phyloP scores from a whole-genome alignment of 2,888 invertebrate species.

The Camptogramma bilineatum region DNA sequence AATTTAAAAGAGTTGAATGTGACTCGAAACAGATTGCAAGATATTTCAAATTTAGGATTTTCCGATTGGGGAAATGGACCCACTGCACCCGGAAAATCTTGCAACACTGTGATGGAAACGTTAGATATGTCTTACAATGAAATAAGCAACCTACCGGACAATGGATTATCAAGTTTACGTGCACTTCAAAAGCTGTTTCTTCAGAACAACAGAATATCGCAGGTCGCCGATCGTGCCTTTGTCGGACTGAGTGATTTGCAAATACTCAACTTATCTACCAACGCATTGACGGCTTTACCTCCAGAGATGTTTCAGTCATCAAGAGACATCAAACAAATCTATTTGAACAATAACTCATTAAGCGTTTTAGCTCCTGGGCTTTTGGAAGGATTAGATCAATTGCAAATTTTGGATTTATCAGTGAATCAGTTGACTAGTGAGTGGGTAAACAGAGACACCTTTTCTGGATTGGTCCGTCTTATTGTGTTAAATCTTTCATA shows the following conservation, averaged over 20 bases:
- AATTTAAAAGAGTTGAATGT: constrained; percentile 89
- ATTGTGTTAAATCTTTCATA: constrained; percentile 90
- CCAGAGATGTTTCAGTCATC: constrained; percentile 91
- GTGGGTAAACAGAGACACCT: constrained; percentile 92
- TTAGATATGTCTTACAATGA: constrained; percentile 91
- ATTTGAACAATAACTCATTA: constrained; percentile 91
- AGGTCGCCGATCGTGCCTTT: constrained; percentile 90
- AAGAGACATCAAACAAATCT: constrained; percentile 89
- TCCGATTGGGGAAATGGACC: constrained; percentile 90
- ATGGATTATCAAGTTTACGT: constrained; percentile 89
- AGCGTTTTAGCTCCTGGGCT: constrained; percentile 91
- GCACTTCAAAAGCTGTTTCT: constrained; percentile 89
- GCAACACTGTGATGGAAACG: constrained; percentile 88
- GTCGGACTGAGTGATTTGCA: constrained; percentile 88
- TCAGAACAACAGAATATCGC: constrained; percentile 91
- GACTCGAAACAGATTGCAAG: constrained; percentile 91
- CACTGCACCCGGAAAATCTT: constrained; percentile 88
- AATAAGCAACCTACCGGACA: constrained; percentile 89
- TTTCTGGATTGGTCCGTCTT: constrained; percentile 89
- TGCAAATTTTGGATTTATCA: constrained; percentile 90
- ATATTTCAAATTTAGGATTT: constrained; percentile 90
- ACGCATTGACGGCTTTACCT: constrained; percentile 90
- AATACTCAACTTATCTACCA: constrained; percentile 91
- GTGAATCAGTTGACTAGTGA: constrained; percentile 91
- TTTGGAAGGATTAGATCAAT: constrained; percentile 89